Evolutionary conservation across 2,113 vertebrate species (phyloP).

Genomic region (Gymnorhina tibicen): DNA sequence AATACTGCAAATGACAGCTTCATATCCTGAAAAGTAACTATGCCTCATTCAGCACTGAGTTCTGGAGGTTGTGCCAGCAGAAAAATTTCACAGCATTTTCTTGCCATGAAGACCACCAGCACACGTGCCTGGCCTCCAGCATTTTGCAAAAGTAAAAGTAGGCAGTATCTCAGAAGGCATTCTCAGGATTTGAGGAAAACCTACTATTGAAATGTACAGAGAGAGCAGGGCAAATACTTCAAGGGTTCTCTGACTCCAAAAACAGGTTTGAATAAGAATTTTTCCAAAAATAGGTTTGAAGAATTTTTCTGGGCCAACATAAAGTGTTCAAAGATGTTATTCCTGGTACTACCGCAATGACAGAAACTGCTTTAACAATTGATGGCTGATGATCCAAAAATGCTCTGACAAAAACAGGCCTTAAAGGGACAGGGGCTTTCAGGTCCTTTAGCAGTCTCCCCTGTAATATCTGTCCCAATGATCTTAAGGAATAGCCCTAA

Average conservation of each 20-base stretch:
- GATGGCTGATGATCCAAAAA: background rate
- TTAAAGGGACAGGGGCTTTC: background rate
- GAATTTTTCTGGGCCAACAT: background rate
- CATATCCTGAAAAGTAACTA: background rate
- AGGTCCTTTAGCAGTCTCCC: background rate
- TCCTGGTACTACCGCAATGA: background rate
- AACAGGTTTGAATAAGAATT: background rate
- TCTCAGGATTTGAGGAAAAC: background rate
- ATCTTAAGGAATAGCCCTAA: background rate
- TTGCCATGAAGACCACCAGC: background rate
- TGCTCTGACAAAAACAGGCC: background rate
- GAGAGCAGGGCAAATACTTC: background rate
- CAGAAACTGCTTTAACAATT: background rate
- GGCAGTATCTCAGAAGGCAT: background rate
- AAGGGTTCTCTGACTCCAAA: background rate
- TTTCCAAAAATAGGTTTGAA: background rate
- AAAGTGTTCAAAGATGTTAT: background rate
- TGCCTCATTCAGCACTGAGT: background rate
- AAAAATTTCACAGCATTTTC: background rate
- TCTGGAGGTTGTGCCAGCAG: background rate
- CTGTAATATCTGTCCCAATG: background rate
- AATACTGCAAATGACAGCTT: background rate
- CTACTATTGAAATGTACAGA: background rate
- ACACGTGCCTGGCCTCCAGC: background rate
- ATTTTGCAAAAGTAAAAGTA: background rate